These are phyloP conservation scores for Rhizomys pruinosus DNA, from an alignment of 2,113 vertebrate genomes.

Conservation along the genomic window DNA sequence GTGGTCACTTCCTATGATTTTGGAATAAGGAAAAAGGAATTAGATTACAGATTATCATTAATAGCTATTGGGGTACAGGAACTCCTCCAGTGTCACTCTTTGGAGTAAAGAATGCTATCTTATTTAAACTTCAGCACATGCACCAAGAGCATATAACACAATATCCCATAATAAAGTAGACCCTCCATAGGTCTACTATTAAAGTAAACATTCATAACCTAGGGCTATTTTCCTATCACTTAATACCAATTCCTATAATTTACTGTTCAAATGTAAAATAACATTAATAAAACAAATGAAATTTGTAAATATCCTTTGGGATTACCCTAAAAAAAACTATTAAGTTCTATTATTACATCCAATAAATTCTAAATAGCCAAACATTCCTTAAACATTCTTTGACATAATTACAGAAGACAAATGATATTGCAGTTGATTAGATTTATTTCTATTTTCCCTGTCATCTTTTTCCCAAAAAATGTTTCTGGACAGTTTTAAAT, in stretches of 20 bases:
- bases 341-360: conserved; percentile 41
- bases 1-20: conserved; percentile 39
- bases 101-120: conserved; percentile 27
- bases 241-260: conserved; percentile 41
- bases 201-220: conserved; percentile 59
- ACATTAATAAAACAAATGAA: conserved; percentile 55
- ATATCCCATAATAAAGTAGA: background rate
- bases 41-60: conserved; percentile 43
- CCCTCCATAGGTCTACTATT: background rate
- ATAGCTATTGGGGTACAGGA: conserved; percentile 26
- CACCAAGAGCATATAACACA: background rate
- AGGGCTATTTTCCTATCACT: conserved; percentile 57
- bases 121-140: conserved; percentile 48
- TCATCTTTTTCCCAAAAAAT: conserved; percentile 34
- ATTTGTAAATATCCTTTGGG: conserved; percentile 52
- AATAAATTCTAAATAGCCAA: conserved; percentile 62
- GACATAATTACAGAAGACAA: conserved; percentile 55
- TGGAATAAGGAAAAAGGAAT: conserved; percentile 56
- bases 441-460: conserved; percentile 44
- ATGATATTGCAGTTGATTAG: background rate
- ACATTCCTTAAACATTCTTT: conserved; percentile 40
- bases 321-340: conserved; percentile 60
- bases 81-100: background rate
- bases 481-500: conserved; percentile 55
- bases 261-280: conserved; percentile 59